Base-by-base conservation (phyloP, 2,797 vertebrate species). In the Balearica regulorum region DNA sequence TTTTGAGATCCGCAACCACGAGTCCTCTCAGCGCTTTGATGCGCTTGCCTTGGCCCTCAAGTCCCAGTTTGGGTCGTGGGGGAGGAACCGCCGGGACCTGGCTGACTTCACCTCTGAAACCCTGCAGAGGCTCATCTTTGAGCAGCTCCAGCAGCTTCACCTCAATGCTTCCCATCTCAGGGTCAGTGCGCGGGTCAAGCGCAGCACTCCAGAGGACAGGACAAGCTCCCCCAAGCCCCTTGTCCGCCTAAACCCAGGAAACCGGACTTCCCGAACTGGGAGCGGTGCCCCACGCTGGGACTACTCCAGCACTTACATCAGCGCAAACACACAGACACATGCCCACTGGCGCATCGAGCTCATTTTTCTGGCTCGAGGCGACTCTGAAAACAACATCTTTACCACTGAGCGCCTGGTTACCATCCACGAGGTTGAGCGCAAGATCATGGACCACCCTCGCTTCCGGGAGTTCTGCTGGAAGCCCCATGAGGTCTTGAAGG, bases 381-480 rank as follows among this genome's bases (percentile, higher is more conserved):
- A 98, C 7, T 97, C 98, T 0, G 98, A 99, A 22, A 98, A 96
- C 93, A 99, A 99, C 97, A 99, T 99, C 96, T 99, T 99, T 97
- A 99, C 99, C 51, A 98, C 99, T 0, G 99, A 99, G 88, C 98
- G 99, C 17, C 98, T 99, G 90, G 96, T 98, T 75, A 99, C 99
- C 3, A 99, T 99, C 97, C 99, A 99, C 4, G 98, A 98, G 20
- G 99, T 99, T 0, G 99, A 99, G 96, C 98, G 97, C 43, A 98
- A 99, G 87, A 98, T 99, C 97, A 99, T 99, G 99, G 99, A 99
- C 95, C 99, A 99, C 58, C 98, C 99, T 2, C 99, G 98, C 94
- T 99, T 99, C 96, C 97, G 98, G 41, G 98, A 99, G 95, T 99
- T 99, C 97, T 99, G 99, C 97, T 99, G 99, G 99, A 99, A 99